Evolutionary conservation across 2,888 invertebrate genomes (phyloP), one percentile per base, ranked within the genome.

Genomic region (Ptilodon capucinus): DNA sequence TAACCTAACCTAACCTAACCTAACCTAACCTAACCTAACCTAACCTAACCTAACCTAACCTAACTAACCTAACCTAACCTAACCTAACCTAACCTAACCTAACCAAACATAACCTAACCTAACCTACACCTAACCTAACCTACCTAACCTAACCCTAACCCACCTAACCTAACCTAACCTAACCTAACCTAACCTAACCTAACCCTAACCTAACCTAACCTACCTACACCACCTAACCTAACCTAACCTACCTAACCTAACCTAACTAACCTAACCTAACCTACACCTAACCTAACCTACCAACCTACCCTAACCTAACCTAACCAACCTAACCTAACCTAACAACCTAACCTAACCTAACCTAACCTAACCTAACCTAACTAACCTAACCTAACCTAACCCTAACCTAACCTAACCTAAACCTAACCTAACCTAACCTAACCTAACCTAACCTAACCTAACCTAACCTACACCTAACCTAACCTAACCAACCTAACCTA

Each of bases 61-160:
- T 51, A 55, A 55, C 55, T 54, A 54, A 54, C 54, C 54, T 49
- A 54, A 54, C 49, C 49, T 47, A 54, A 54, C 54, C 49, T 49
- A 54, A 55, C 51, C 51, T 51, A 51, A 55, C 55, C 55, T 50
- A 52, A 52, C 52, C 52, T 50, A 56, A 56, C 52, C 52, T 53
- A 53, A 56, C 52, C 52, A 48, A 48, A 53, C 52, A 48, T 50
- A 52, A 52, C 52, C 48, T 56, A 50, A 52, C 51, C 46, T 52
- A 50, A 44, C 47, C 49, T 47, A 47, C 47, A 52, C 52, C 50
- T 52, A 56, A 52, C 52, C 56, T 49, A 52, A 56, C 56, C 47
- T 46, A 52, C 44, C 42, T 40, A 43, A 23, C 40, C 40, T 40
- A 54, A 54, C 50, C 50, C 45, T 43, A 51, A 40, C 43, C 40